A percentile compares a stretch with the other conserved stretches of the same genome.
Evolutionary conservation across 2,888 invertebrate species (phyloP).

Genomic region (Aricia artaxerxes): DNA sequence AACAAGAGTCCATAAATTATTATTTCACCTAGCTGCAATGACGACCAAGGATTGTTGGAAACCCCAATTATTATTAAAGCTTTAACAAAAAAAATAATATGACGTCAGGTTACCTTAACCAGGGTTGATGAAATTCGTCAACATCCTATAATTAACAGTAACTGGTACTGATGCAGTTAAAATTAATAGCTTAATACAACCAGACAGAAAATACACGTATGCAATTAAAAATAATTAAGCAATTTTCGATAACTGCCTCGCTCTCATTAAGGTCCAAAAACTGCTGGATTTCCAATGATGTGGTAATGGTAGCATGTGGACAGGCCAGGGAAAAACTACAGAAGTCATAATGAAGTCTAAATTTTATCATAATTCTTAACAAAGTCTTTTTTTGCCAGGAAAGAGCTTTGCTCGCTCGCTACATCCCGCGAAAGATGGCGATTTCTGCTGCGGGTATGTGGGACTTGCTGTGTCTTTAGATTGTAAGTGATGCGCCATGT

Average conservation of each 20-base stretch:
- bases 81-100: not conserved
- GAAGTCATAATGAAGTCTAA: not conserved
- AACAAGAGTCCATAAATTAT: not conserved
- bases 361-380: not conserved
- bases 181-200: slow-evolving; percentile 15
- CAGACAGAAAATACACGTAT: not conserved
- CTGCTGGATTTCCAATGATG: slow-evolving; percentile 2
- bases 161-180: slow-evolving; percentile 6
- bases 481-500: too few relatives aligned
- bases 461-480: too few relatives aligned
- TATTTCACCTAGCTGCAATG: not conserved
- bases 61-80: not conserved
- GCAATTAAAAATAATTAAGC: slow-evolving; percentile 30
- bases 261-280: slow-evolving; percentile 8
- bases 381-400: not conserved
- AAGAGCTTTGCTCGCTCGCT: not conserved
- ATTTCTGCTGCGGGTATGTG: too few relatives aligned
- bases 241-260: slow-evolving; percentile 19
- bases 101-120: not conserved
- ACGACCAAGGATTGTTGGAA: not conserved
- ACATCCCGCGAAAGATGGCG: too few relatives aligned
- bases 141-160: slow-evolving; percentile 5
- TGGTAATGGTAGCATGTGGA: not conserved
- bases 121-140: slow-evolving; percentile 10
- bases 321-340: not conserved